Percentiles rank a stretch among this genome's conserved stretches.
Evolutionary conservation across 2,888 invertebrate genomes (phyloP).

Genomic region (Deroplatys truncata): DNA sequence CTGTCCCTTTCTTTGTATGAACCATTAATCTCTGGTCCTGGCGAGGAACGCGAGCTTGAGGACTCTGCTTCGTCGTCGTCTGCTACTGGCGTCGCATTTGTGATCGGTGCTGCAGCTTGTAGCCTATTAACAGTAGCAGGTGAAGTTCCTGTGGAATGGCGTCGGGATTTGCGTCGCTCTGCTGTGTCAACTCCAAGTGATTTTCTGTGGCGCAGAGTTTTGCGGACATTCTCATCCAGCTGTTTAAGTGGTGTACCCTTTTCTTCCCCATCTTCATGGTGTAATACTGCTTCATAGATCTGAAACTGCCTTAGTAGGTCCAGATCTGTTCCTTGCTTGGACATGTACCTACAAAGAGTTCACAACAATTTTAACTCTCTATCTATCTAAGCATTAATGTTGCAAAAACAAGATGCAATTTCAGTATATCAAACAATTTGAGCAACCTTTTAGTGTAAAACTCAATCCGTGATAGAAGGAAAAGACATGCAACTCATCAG

Average conservation of each 20-base stretch:
- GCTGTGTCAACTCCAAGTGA: slow-evolving; percentile 49
- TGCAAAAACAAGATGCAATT: not conserved
- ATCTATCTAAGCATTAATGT: not conserved
- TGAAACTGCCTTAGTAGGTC: slow-evolving; percentile 91
- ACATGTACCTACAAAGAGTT: slow-evolving; percentile 62
- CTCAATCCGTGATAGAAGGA: too few relatives aligned
- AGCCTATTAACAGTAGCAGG: slow-evolving; percentile 46
- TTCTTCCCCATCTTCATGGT: slow-evolving; percentile 80
- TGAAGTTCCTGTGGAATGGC: slow-evolving; percentile 67
- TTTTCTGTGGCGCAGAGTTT: slow-evolving; percentile 67
- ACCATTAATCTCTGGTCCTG: slow-evolving; percentile 51
- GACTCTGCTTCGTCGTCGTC: slow-evolving; percentile 50
- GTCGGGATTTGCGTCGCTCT: slow-evolving; percentile 73
- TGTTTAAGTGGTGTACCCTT: slow-evolving; percentile 59
- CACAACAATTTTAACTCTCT: not conserved
- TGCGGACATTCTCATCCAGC: slow-evolving; percentile 55
- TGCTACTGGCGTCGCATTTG: slow-evolving; percentile 41
- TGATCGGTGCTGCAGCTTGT: slow-evolving; percentile 37
- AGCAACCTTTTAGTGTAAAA: too few relatives aligned
- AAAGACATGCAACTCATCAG: too few relatives aligned
- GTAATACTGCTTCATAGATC: slow-evolving; percentile 89
- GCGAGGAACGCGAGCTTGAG: slow-evolving; percentile 58
- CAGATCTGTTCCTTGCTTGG: slow-evolving; percentile 86
- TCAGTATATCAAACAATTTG: too few relatives aligned
- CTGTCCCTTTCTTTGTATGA: slow-evolving; percentile 51